Evolutionary conservation across 1,140 invertebrate genomes (phyloP), one percentile per base, ranked within the genome.

Genomic region (Gonioctena quinquepunctata): DNA sequence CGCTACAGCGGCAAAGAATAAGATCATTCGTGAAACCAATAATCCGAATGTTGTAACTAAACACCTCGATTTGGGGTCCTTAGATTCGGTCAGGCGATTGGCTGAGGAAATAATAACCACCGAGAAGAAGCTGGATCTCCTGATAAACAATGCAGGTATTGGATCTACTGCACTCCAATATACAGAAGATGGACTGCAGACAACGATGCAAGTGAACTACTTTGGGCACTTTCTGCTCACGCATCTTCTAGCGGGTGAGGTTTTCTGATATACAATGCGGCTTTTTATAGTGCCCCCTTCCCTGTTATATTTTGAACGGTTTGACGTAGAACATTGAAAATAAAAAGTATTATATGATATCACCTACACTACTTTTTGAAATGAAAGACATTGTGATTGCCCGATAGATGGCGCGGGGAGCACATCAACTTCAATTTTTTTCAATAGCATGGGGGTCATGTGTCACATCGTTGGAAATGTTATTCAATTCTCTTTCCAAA

Each of bases 171-270:
- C 71, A 0, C 70, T 78, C 4, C 77, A 80, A 49, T 68, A 72
- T 18, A 90, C 89, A 3, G 86, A 85, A 26, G 90, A 91, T 77
- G 89, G 89, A 0, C 80, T 90, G 13, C 83, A 90, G 50, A 81
- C 80, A 25, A 84, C 86, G 19, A 88, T 89, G 83, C 88, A 88
- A 68, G 83, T 88, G 3, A 91, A 92, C 74, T 85, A 91, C 78
- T 87, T 89, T 70, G 88, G 89, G 21, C 89, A 88, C n/a, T 92
- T 91, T 77, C 77, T 91, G 16, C 76, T 92, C 16, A 91, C 90
- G 2, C 82, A 89, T 71, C 80, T 92, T 0, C 74, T 91, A 1
- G 68, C 89, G 4, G 86, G 89, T 86, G 85, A 81, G 81, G n/a
- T n/a, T n/a, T n/a, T n/a, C n/a, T n/a, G n/a, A n/a, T n/a, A n/a